These are phyloP conservation scores for Setipinna tenuifilis DNA, from an alignment of 2,797 vertebrate genomes.

Conservation along the genomic window DNA sequence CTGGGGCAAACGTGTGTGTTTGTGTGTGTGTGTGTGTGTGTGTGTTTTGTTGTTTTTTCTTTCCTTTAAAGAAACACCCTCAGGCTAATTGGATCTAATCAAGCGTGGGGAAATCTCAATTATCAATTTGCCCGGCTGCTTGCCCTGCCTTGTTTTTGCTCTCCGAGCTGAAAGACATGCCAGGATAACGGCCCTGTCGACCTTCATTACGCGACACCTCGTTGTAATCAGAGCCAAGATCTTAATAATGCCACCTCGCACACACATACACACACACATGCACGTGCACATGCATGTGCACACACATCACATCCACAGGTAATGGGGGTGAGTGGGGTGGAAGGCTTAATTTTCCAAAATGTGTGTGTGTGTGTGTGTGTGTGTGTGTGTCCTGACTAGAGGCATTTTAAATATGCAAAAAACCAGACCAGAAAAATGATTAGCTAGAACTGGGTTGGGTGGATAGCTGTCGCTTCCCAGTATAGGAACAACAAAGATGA, in stretches of 20 bases:
- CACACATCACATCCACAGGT: not conserved
- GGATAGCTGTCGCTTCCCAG: too few relatives aligned
- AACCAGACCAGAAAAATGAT: too few relatives aligned
- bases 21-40: not conserved
- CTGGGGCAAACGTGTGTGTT: too few relatives aligned
- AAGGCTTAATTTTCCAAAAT: too few relatives aligned
- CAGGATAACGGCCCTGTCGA: constrained; percentile 1
- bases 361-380: too few relatives aligned
- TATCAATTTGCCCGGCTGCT: not conserved
- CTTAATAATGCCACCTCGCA: not conserved
- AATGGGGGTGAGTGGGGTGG: too few relatives aligned
- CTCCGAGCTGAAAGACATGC: not conserved
- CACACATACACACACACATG: not conserved
- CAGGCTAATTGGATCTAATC: constrained; percentile 6
- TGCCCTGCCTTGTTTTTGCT: not conserved
- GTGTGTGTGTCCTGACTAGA: too few relatives aligned
- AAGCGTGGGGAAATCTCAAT: not conserved
- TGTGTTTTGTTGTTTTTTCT: not conserved
- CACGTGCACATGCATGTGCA: not conserved
- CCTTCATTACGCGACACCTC: not conserved
- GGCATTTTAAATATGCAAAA: too few relatives aligned
- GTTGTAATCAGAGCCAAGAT: not conserved
- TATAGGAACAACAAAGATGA: too few relatives aligned
- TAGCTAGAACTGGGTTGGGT: too few relatives aligned
- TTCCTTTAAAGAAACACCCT: not conserved